A percentile compares a stretch with the other conserved stretches of the same genome.
Conservation (phyloP, 2,113 vertebrate species). For the Ploceus nigricollis region DNA sequence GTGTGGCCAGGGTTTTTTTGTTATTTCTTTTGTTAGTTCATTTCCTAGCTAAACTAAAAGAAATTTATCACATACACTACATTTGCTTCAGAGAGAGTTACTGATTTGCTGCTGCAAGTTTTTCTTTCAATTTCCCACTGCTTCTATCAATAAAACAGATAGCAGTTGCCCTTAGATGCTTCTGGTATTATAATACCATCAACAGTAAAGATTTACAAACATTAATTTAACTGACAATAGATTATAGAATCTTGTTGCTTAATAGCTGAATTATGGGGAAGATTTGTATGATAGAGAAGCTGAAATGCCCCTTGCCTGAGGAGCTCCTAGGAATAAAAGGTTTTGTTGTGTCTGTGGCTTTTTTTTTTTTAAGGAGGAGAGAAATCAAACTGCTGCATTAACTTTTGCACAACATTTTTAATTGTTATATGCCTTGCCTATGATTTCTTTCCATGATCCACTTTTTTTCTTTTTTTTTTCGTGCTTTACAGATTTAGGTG, state of each 20-base stretch:
- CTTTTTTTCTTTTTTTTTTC: not conserved
- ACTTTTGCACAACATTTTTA: not conserved
- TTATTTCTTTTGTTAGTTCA: not conserved
- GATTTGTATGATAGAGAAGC: not conserved
- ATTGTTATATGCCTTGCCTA: not conserved
- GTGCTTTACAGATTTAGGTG: not conserved
- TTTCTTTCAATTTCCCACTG: not conserved
- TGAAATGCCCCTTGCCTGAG: not conserved
- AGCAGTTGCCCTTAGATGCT: not conserved
- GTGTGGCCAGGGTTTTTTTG: not conserved
- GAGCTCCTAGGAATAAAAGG: not conserved
- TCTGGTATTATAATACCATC: not conserved
- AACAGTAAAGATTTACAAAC: not conserved
- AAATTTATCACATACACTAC: not conserved
- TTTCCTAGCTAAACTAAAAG: conserved; percentile 9
- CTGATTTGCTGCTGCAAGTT: not conserved
- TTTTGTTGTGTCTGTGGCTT: not conserved
- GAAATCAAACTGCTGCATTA: not conserved
- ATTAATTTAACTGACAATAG: conserved; percentile 14
- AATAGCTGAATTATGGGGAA: conserved; percentile 12
- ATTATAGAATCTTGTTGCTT: not conserved
- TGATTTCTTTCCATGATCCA: not conserved
- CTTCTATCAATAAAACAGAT: conserved; percentile 29
- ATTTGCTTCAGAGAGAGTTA: not conserved
- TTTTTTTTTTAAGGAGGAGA: not conserved